Evolutionary conservation across 30 jellyfish, hydroid and myxozoan species (phyloP), one percentile per base, ranked within the genome.

Genomic region (Catostylus mosaicus): DNA sequence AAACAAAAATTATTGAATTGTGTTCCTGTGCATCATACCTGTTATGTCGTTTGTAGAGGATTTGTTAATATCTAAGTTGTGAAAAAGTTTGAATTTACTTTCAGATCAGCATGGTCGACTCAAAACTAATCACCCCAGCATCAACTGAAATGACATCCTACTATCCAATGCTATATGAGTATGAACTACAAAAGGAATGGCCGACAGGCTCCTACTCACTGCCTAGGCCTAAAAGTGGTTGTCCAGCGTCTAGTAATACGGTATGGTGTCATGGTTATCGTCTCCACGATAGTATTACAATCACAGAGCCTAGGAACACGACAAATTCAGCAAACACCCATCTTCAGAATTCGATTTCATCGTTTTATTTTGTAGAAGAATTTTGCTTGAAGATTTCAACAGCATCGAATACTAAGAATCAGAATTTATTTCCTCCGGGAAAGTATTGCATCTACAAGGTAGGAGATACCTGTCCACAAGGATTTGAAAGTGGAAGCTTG

Each of bases 241-340:
- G 95, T 52, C 85, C 95, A 19, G 2, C 67, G 0, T 19, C 73
- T 9, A 12, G 29, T 4, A 65, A 50, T 8, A 30, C 20, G 7
- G 52, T 5, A 23, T 84, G 95, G 95, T n/a, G 35, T 6, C 38
- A 60, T 60, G 95, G 85, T 2, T 84, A 84, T 74, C 88, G 83
- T 10, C 40, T 84, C 60, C 59, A 30, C 24, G 86, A 84, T 75
- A 63, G 62, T 1, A 32, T 60, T 52, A 18, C 64, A 7, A 14
- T 29, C 0, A 68, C 22, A 46, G 0, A 14, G 32, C 2, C 32
- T 35, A 26, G 16, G 50, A 48, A 24, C 31, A 9, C 9, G 65
- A 1, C 52, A 1, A 59, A 23, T 18, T 18, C 38, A 59, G 19
- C 22, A 7, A 2, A 18, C 1, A 48, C 32, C 56, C 79, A 79